Base-by-base conservation (phyloP, 2,113 vertebrate species). In the Phylloscopus trochilus region DNA sequence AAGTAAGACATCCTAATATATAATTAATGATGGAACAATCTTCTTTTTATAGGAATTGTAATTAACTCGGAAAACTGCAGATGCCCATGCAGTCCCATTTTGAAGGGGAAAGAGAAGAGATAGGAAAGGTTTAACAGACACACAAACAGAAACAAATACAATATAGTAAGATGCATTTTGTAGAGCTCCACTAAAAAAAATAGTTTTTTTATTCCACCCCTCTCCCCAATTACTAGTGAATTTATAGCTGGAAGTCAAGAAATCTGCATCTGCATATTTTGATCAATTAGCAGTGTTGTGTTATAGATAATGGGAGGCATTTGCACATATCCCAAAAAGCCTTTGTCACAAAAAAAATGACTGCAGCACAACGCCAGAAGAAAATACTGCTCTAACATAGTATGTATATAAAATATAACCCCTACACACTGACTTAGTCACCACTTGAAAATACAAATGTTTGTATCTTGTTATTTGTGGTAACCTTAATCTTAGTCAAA, bases 391-490 rank as follows among this genome's bases (percentile, higher is more conserved):
- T 83, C 39, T 75, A 73, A 67, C 6, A 74, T 3, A 56, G 35
- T 39, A 46, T 21, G 47, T 51, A n/a, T 74, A 74, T 67, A 66
- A 90, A 88, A 91, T 64, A 91, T 17, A 90, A 70, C 60, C 52
- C 33, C 10, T 47, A 23, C 17, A 47, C 14, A 41, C 55, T 83
- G 82, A 93, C 77, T 85, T 52, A 88, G 59, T 78, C 83, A 67
- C 39, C 56, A 67, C 55, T 88, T 75, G 51, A 92, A 97, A 95
- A 92, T 55, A 93, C 51, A 94, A 93, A 83, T 67, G 68, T 90
- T 87, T 74, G 17, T 47, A 80, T 53, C 72, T 87, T 85, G 46
- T 58, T 90, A 63, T 79, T 73, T 70, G 27, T n/a, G 24, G 44
- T 67, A 94, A 88, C 63, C 63, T 90, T 88, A 80, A 88, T 92